Evolutionary conservation across 30 jellyfish, hydroid and myxozoan genomes (phyloP), one percentile per base, ranked within the genome.

Genomic region (Mastigias papua): DNA sequence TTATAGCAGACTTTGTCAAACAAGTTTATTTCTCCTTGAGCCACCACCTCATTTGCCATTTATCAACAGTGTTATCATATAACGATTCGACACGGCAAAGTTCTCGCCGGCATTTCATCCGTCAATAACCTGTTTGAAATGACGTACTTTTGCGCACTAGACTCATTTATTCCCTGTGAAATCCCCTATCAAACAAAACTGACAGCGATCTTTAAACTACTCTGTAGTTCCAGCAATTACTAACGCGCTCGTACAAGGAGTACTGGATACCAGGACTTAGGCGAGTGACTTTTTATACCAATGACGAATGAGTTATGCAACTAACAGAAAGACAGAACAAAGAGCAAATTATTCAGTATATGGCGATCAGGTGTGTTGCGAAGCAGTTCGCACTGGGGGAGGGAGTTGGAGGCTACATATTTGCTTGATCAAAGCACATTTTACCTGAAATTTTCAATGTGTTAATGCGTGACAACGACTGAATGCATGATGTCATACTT

Each of bases 181-280:
- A 20, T 25, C 74, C 74, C 42, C 34, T 1, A 3, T 25, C 34
- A 63, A 63, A n/a, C 34, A 63, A 25, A 17, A 26, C 74, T 26
- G 23, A 63, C 74, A 37, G 74, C 74, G 23, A 42, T 17, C 42
- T 42, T 17, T 13, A 15, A 6, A 2, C 42, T 27, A n/a, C 23
- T 63, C 74, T 63, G 74, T 5, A 5, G 42, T 63, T 63, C 74
- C 74, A 26, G 35, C n/a, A 63, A 63, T 10, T 63, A 63, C 74
- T 42, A 8, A 42, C 54, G 13, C 54, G 54, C 7, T 42, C 54
- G 54, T 42, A 15, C 7, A 42, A 42, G 13, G 13, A 15, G 7
- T 42, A 15, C 13, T 42, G 54, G 54, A 42, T 42, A 42, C 13
- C 13, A 42, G n/a, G n/a, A n/a, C n/a, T n/a, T n/a, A n/a, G n/a